Evolutionary conservation across 2,888 invertebrate genomes (phyloP).

Genomic region (Monoplex corrugatus): DNA sequence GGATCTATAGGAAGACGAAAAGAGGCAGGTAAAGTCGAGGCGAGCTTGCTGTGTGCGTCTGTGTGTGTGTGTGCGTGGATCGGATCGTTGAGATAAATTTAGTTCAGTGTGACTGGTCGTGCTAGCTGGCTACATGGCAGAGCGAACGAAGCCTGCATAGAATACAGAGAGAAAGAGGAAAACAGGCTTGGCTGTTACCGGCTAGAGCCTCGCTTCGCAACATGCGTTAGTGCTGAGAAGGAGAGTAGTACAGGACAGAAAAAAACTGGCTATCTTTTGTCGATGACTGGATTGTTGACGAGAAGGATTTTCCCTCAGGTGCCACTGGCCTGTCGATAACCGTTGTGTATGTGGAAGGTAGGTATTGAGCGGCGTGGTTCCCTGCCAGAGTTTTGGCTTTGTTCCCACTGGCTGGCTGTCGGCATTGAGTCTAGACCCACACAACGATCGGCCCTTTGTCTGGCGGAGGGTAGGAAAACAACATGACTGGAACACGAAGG

Average conservation of each 20-base stretch:
- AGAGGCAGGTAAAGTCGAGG: constrained; percentile 16
- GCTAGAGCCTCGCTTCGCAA: background rate
- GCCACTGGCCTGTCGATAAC: background rate
- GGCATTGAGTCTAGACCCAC: background rate
- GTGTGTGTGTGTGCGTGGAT: constrained; percentile 19
- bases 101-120: constrained; percentile 36
- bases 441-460: background rate
- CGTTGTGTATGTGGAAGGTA: background rate
- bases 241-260: background rate
- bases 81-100: constrained; percentile 49
- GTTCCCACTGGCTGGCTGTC: constrained; percentile 28
- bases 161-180: background rate
- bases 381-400: constrained; percentile 19
- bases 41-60: constrained; percentile 27
- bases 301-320: constrained; percentile 9
- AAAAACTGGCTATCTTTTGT: constrained; percentile 25
- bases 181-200: background rate
- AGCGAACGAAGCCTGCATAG: background rate
- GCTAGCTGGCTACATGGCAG: constrained; percentile 18
- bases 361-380: background rate
- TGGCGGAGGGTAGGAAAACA: background rate
- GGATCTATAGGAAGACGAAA: background rate
- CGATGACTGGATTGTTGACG: constrained; percentile 39
- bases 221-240: background rate
- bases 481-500: background rate